A percentile compares a stretch with the other conserved stretches of the same genome.
These are phyloP conservation scores for Rhea pennata DNA, from an alignment of 2,113 vertebrate species.

Conservation along the genomic window DNA sequence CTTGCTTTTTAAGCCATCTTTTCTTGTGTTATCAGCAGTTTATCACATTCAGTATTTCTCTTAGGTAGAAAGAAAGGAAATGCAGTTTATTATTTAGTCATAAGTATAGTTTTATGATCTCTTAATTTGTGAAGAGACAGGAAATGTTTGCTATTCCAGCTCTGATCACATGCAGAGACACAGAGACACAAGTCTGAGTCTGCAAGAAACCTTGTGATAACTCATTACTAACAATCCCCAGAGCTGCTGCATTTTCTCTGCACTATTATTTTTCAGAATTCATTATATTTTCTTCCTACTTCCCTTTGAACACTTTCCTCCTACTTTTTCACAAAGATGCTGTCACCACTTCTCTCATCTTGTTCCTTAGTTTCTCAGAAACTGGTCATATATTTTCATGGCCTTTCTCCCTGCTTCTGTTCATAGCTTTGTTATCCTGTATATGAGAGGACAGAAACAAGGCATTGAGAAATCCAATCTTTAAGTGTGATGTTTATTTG, in stretches of 20 bases:
- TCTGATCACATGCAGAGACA: conserved; percentile 33
- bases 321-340: not conserved
- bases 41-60: conserved; percentile 4
- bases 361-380: not conserved
- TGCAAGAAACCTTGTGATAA: conserved; percentile 43
- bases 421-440: not conserved
- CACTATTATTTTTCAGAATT: not conserved
- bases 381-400: not conserved
- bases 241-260: conserved; percentile 17
- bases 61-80: not conserved
- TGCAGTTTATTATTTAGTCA: conserved; percentile 47
- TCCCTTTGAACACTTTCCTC: not conserved
- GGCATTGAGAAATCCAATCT: not conserved
- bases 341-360: not conserved
- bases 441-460: not conserved
- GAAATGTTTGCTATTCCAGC: conserved; percentile 27
- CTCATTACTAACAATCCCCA: conserved; percentile 49
- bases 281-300: not conserved
- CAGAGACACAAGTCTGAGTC: conserved; percentile 32
- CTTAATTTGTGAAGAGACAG: conserved; percentile 28
- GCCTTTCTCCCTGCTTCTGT: not conserved
- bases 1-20: not conserved
- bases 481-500: conserved; percentile 13
- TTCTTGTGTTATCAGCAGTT: conserved; percentile 1
- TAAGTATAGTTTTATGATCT: conserved; percentile 48